phyloP scores from a whole-genome alignment of 2,113 vertebrate species.

The Apistogramma diplotaenia region DNA sequence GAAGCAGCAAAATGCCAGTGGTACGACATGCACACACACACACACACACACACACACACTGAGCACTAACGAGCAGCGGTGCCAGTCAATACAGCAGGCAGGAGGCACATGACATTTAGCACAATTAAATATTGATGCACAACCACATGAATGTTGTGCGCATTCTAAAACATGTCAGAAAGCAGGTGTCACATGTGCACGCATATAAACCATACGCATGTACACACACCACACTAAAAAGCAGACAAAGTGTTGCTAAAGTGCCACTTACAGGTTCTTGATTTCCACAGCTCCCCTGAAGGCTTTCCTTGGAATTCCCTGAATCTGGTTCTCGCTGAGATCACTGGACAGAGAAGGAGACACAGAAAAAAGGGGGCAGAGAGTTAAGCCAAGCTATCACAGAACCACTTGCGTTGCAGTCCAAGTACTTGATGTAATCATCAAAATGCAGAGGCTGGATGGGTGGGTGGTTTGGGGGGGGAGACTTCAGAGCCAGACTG shows the following conservation, averaged over 20 bases:
- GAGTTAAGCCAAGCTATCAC: conserved; percentile 43
- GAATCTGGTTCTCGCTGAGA: conserved; percentile 98
- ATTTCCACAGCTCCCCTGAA: conserved; percentile 97
- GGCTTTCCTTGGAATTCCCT: conserved; percentile 95
- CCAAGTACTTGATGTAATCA: conserved; percentile 53
- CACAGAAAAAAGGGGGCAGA: background rate
- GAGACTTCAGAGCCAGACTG: conserved; percentile 23
- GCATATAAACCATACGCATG: background rate
- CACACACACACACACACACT: conserved; percentile 2
- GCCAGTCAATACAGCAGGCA: conserved; percentile 64
- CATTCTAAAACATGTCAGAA: conserved; percentile 41
- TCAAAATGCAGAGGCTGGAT: conserved; percentile 25
- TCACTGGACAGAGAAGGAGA: conserved; percentile 77
- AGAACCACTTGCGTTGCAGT: conserved; percentile 37
- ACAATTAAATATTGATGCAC: conserved; percentile 76
- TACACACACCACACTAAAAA: background rate
- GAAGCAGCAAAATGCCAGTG: conserved; percentile 39
- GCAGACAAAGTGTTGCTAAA: conserved; percentile 2
- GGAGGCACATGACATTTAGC: conserved; percentile 74
- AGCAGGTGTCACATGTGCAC: background rate
- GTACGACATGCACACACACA: conserved; percentile 17
- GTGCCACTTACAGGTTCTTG: conserved; percentile 95
- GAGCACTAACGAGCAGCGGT: conserved; percentile 53
- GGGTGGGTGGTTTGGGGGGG: background rate
- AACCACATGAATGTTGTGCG: conserved; percentile 40